Evolutionary conservation across 2,113 vertebrate genomes (phyloP).

Genomic region (Corynorhinus townsendii): DNA sequence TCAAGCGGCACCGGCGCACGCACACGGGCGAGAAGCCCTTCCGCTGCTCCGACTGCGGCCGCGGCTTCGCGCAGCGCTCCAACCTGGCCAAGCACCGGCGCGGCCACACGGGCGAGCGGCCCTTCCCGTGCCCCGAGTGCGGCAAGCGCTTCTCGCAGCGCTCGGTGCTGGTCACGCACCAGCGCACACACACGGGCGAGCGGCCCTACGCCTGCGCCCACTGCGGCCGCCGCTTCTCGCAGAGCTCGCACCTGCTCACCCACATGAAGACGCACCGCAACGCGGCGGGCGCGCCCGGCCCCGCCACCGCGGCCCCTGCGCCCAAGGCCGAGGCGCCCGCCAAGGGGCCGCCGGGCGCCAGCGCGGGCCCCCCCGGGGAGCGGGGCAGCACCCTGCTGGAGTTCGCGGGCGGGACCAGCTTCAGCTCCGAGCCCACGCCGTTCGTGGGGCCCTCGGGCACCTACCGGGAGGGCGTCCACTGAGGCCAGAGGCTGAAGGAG

Average conservation of each 20-base stretch:
- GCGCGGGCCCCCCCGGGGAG: background rate
- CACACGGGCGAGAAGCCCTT: slow-evolving; percentile 75
- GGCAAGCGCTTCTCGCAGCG: slow-evolving; percentile 75
- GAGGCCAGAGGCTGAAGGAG: background rate
- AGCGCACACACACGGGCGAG: slow-evolving; percentile 73
- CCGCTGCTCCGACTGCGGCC: slow-evolving; percentile 72
- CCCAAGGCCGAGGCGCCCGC: background rate
- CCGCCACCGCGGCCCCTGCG: accelerated
- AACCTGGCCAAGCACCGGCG: slow-evolving; percentile 75
- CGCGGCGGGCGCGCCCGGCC: background rate
- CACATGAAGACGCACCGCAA: slow-evolving; percentile 74
- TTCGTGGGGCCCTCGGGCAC: slow-evolving; percentile 51
- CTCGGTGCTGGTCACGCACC: slow-evolving; percentile 72
- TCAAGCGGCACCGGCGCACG: slow-evolving; percentile 72
- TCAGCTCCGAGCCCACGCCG: slow-evolving; percentile 45
- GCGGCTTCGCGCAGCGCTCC: slow-evolving; percentile 72
- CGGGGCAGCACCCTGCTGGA: slow-evolving; percentile 49
- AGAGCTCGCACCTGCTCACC: slow-evolving; percentile 73
- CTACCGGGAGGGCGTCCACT: slow-evolving; percentile 47
- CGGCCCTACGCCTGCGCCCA: slow-evolving; percentile 69
- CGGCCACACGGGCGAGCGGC: slow-evolving; percentile 72
- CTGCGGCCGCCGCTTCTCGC: slow-evolving; percentile 72
- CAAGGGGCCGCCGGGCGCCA: background rate
- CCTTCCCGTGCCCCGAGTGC: slow-evolving; percentile 72
- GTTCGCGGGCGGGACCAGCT: slow-evolving; percentile 68